Evolutionary conservation across 2,888 invertebrate genomes (phyloP).

Genomic region (Drosophila kuntzei): DNA sequence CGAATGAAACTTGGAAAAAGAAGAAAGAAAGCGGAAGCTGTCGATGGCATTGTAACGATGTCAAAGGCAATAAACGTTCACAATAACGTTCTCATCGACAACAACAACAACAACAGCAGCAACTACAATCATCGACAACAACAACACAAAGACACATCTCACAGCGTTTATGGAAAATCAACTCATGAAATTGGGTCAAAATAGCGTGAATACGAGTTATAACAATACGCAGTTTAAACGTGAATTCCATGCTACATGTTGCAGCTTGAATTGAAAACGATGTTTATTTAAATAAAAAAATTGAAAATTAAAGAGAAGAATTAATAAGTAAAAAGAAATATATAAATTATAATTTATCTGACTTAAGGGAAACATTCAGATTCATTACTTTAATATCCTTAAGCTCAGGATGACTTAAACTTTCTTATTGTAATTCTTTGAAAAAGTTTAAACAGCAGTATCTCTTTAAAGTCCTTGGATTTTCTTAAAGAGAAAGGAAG

Average conservation of each 20-base stretch:
- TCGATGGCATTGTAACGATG: constrained; percentile 71
- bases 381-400: too few relatives aligned
- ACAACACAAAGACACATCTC: constrained; percentile 3
- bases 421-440: too few relatives aligned
- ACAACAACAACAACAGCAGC: constrained; percentile 17
- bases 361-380: not conserved
- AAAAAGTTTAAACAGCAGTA: too few relatives aligned
- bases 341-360: not conserved
- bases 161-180: constrained; percentile 37
- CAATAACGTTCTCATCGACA: constrained; percentile 46
- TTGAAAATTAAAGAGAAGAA: not conserved
- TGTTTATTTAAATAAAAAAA: too few relatives aligned
- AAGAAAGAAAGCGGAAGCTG: constrained; percentile 65
- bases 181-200: constrained; percentile 28
- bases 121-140: constrained; percentile 2
- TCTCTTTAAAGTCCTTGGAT: too few relatives aligned
- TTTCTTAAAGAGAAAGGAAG: too few relatives aligned
- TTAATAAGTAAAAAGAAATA: not conserved
- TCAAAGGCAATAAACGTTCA: constrained; percentile 72
- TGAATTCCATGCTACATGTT: constrained; percentile 13
- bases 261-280: constrained; percentile 6
- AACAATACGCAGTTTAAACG: constrained; percentile 10
- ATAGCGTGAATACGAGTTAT: constrained; percentile 22
- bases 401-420: too few relatives aligned
- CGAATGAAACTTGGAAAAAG: constrained; percentile 19